Evolutionary conservation across 2,113 vertebrate species (phyloP), one percentile per base, ranked within the genome.

Genomic region (Orientallactaga bullata): DNA sequence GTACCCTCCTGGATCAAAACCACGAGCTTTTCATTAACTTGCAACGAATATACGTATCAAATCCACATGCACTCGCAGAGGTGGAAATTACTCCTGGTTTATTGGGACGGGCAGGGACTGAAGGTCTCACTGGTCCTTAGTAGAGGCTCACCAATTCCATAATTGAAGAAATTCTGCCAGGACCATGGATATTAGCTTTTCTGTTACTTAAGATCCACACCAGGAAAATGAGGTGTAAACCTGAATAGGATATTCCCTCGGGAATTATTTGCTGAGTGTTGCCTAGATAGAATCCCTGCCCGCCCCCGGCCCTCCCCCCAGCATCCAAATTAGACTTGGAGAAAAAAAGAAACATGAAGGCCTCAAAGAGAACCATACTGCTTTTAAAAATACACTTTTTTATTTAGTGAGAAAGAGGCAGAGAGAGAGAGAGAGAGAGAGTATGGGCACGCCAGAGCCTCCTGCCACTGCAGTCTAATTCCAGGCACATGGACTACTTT

Each of bases 41-140:
- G 11, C 88, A 96, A 95, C 74, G 58, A 93, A 96, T 90, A 92
- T 55, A 55, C 12, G 79, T 89, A 78, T 90, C 89, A 94, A 94
- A 95, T 85, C 72, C 80, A 76, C 80, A 89, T 74, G 68, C 65
- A 76, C 90, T 91, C 94, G 71, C 95, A 92, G 92, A 95, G 76
- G 42, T 55, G 51, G 83, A 93, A 95, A 97, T 92, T 96, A 93
- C 73, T 93, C 90, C 69, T 89, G 73, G 85, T 76, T 96, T 96
- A 92, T 88, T 85, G 83, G 85, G 63, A 87, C 86, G 84, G 80
- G 35, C 66, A 39, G 91, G 69, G 71, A 87, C 74, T 61, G 69
- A 89, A 82, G 90, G 83, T 95, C 72, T 86, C 95, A 74, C 37
- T 0, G 3, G 89, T 84, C 72, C 83, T 96, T 95, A 95, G 89